Conservation (phyloP, 2,888 invertebrate genomes). For the Drosophila parthenogenetica region DNA sequence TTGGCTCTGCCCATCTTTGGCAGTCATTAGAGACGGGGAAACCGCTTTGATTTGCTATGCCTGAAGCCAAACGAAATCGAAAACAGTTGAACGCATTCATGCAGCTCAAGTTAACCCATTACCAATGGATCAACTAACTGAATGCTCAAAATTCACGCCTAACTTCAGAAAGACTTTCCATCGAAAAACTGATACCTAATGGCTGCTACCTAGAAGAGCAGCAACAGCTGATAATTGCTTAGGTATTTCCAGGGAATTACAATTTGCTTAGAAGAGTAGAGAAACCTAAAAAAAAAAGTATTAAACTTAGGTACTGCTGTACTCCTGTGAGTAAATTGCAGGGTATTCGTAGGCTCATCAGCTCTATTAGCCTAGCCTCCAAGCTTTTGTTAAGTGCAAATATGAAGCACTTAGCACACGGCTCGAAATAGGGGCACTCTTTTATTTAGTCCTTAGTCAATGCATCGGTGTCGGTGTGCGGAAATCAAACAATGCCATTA, state of each 20-base stretch:
- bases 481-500: constrained; percentile 77
- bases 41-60: constrained; percentile 54
- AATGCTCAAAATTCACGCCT: not conserved
- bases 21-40: constrained; percentile 67
- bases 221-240: too few relatives aligned
- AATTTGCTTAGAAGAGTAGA: too few relatives aligned
- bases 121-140: not conserved
- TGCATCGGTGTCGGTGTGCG: constrained; percentile 31
- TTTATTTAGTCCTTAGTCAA: constrained; percentile 5
- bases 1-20: constrained; percentile 53
- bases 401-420: constrained; percentile 36
- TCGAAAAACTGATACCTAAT: not conserved
- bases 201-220: not conserved
- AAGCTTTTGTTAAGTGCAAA: constrained; percentile 31
- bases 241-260: too few relatives aligned
- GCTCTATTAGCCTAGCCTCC: not conserved
- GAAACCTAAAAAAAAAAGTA: too few relatives aligned
- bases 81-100: constrained; percentile 32
- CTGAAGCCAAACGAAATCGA: constrained; percentile 52
- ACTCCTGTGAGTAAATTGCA: not conserved
- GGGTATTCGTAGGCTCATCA: not conserved
- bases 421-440: constrained; percentile 10
- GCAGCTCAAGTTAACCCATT: constrained; percentile 19
- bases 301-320: too few relatives aligned
- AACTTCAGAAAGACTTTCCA: not conserved